Evolutionary conservation across 2,797 vertebrate species (phyloP).

Genomic region (Danio aesculapii): DNA sequence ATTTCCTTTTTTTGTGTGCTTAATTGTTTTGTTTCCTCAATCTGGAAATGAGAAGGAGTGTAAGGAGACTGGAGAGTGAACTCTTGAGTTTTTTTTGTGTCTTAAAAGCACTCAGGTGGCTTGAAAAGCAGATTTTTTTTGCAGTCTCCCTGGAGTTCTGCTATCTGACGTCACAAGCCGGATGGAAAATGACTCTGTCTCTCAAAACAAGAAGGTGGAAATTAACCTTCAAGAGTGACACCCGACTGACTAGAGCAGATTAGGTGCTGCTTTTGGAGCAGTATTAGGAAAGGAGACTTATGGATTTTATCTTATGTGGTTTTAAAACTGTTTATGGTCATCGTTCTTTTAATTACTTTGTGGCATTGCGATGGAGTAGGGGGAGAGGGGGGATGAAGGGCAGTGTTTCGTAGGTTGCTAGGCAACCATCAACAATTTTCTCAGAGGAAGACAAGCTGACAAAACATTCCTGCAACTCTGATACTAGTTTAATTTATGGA

Average conservation of each 20-base stretch:
- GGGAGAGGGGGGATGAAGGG: no score
- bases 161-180: conserved; percentile 10
- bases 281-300: background rate
- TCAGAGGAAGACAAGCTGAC: no score
- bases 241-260: background rate
- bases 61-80: background rate
- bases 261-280: background rate
- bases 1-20: conserved; percentile 16
- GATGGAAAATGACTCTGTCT: conserved; percentile 9
- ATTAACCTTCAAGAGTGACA: background rate
- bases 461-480: no score
- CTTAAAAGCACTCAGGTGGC: conserved; percentile 6
- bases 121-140: conserved; percentile 6
- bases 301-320: no score
- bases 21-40: background rate
- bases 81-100: background rate
- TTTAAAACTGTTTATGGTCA: no score
- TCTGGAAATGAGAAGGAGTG: background rate
- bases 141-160: conserved; percentile 20
- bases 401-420: no score
- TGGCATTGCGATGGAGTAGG: no score
- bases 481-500: no score
- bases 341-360: no score
- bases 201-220: conserved; percentile 16
- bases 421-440: no score